These are phyloP conservation scores for Venusia cambrica DNA, from an alignment of 2,888 invertebrate genomes.

Conservation along the genomic window DNA sequence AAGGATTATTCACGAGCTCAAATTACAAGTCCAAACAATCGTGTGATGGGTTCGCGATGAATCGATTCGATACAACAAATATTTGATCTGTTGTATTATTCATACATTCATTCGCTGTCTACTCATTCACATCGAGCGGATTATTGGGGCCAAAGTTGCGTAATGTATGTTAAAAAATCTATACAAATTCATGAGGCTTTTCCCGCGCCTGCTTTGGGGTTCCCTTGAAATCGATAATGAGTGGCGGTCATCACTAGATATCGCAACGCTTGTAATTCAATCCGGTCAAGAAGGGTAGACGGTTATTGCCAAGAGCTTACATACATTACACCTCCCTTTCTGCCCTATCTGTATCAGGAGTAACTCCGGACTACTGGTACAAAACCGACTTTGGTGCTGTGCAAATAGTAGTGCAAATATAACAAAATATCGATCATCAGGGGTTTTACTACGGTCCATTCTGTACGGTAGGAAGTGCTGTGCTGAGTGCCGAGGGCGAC, in stretches of 20 bases:
- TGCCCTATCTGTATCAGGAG: slow-evolving; percentile 6
- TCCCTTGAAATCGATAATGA: slow-evolving; percentile 41
- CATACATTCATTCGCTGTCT: slow-evolving; percentile 9
- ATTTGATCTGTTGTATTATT: slow-evolving; percentile 16
- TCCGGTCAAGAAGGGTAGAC: slow-evolving; percentile 59
- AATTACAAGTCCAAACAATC: slow-evolving; percentile 9
- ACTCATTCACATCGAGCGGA: slow-evolving; percentile 14
- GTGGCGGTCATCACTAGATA: slow-evolving; percentile 55
- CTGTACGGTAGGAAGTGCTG: slow-evolving; percentile 18
- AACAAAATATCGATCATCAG: no score
- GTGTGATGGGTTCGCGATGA: slow-evolving; percentile 6
- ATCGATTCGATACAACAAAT: slow-evolving; percentile 13
- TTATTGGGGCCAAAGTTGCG: slow-evolving; percentile 15
- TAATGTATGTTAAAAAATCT: slow-evolving; percentile 23
- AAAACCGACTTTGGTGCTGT: background rate
- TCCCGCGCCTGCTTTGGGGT: slow-evolving; percentile 4
- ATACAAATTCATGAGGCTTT: slow-evolving; percentile 27
- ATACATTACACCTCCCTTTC: slow-evolving; percentile 53
- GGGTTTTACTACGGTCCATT: no score
- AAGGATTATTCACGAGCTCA: slow-evolving; percentile 4
- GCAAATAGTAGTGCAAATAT: no score
- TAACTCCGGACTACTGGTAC: slow-evolving; percentile 1
- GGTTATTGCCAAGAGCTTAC: slow-evolving; percentile 53
- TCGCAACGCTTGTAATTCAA: slow-evolving; percentile 61
- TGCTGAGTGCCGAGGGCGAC: slow-evolving; percentile 30